phyloP scores from a whole-genome alignment of 2,797 vertebrate genomes.

The Gallirallus australis region DNA sequence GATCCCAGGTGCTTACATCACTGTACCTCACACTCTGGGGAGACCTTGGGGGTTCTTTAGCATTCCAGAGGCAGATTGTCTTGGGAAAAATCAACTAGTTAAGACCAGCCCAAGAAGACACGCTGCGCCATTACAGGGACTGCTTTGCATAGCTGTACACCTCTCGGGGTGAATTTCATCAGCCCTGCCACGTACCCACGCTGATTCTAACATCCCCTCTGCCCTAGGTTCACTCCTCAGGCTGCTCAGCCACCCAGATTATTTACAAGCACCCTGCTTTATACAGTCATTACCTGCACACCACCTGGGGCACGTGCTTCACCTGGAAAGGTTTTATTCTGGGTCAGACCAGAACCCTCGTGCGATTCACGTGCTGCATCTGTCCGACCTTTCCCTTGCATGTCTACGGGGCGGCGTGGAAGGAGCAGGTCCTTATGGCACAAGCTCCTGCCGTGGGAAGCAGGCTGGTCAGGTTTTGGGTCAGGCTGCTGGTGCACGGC shows the following conservation, averaged over 20 bases:
- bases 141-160: not conserved
- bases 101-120: not conserved
- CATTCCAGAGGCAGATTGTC: not conserved
- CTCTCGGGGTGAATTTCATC: not conserved
- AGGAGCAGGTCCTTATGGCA: not conserved
- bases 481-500: not conserved
- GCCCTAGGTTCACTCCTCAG: not conserved
- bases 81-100: not conserved
- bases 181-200: not conserved
- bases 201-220: not conserved
- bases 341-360: not conserved
- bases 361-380: not conserved
- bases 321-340: not conserved
- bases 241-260: not conserved
- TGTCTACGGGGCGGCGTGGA: rapidly evolving
- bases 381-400: not conserved
- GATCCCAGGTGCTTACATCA: rapidly evolving
- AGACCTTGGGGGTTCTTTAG: not conserved
- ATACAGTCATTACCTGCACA: too few species aligned
- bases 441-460: not conserved
- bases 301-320: too few species aligned
- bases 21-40: not conserved
- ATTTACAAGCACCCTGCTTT: not conserved
- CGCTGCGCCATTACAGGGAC: rapidly evolving
- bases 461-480: not conserved